Base-by-base conservation (phyloP, 2,888 invertebrate genomes). In the Synanthedon andrenaeformis region DNA sequence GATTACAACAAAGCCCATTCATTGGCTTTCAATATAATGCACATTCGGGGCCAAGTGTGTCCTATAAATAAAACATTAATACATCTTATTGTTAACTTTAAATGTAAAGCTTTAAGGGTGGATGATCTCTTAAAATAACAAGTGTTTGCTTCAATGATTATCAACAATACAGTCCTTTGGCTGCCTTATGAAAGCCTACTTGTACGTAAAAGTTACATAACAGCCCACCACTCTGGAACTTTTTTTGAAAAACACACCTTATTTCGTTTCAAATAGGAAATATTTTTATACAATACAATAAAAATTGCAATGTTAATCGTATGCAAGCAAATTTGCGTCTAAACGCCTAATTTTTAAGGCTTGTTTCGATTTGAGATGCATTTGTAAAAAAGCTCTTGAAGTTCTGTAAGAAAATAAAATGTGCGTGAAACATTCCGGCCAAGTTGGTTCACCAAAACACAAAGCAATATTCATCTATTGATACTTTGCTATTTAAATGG, bases 41-140 rank as follows among this genome's bases (percentile, higher is more conserved):
- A 84, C 86, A 86, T 85, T 79, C 84, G 19, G 49, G 19, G 49
- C 51, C 79, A 74, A 85, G 79, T 81, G 81, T 78, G 79, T 75
- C 79, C 79, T 82, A 84, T 87, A 86, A 85, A 87, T 87, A 86
- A 85, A 85, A 82, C 84, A 82, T 84, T 84, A 35, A 85, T 82
- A 80, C 79, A 80, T 77, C 72, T 79, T 72, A 73, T 84, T 85
- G 83, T 85, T 76, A 65, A 58, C 70, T 67, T 73, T 77, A 76
- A 81, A 81, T 79, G 78, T 67, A 69, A 77, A 76, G 74, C 85
- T 77, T 82, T 82, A 82, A 81, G 82, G 85, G 74, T 84, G 84
- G 87, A 86, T 87, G 88, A 88, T 87, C 88, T 84, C 86, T 86
- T 85, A 86, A 87, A 88, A 88, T 88, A 88, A 87, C 88, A 87